phyloP scores from a whole-genome alignment of 2,888 invertebrate species.

The Eulithis testata region DNA sequence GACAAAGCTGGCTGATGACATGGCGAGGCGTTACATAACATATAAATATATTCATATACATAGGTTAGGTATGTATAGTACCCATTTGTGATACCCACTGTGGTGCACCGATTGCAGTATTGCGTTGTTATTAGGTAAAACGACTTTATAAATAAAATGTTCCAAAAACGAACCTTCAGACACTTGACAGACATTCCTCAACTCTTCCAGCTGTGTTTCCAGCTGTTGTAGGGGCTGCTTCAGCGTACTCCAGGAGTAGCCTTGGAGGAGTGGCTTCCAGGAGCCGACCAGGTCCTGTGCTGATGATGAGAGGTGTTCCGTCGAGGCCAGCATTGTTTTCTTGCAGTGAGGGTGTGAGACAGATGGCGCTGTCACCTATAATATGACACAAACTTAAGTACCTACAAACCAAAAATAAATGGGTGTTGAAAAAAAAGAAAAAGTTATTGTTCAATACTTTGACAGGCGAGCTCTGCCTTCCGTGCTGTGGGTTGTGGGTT shows the following conservation, averaged over 20 bases:
- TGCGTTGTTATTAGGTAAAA: too few relatives aligned
- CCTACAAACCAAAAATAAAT: neutral
- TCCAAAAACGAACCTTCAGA: conserved; percentile 22
- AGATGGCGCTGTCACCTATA: conserved; percentile 52
- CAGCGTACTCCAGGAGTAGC: conserved; percentile 32
- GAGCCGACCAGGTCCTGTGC: conserved; percentile 39
- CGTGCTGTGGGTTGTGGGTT: too few relatives aligned
- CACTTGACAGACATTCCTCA: conserved; percentile 21
- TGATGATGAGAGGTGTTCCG: conserved; percentile 42
- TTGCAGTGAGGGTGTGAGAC: conserved; percentile 50
- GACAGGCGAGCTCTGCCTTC: too few relatives aligned
- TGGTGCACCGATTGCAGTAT: too few relatives aligned
- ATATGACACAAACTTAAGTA: neutral
- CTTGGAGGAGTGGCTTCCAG: conserved; percentile 35
- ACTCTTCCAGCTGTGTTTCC: conserved; percentile 29
- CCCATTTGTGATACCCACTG: too few relatives aligned
- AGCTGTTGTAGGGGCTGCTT: conserved; percentile 42
- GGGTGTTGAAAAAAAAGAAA: too few relatives aligned
- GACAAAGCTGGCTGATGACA: too few relatives aligned
- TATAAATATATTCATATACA: too few relatives aligned
- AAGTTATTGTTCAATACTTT: too few relatives aligned
- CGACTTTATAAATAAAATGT: neutral
- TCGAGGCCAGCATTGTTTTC: conserved; percentile 46
- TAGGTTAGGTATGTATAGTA: too few relatives aligned
- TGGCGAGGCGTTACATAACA: too few relatives aligned